Base-by-base conservation (phyloP, 1,140 invertebrate genomes). In the Papilio xuthus region DNA sequence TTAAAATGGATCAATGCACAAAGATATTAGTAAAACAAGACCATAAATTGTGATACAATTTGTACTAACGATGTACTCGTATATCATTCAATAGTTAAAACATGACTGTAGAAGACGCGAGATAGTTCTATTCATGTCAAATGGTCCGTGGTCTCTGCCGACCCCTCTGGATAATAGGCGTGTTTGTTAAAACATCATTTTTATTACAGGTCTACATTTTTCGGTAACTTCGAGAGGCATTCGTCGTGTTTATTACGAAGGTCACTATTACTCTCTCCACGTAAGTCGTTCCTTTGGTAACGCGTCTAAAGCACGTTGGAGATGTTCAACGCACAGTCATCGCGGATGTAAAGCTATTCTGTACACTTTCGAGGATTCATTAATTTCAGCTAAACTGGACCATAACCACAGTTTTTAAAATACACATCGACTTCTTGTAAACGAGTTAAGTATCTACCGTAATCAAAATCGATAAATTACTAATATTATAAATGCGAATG, bases 301-400 rank as follows among this genome's bases (percentile, higher is more conserved):
- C 0, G 67, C 41, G 0, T 0, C 13, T 6, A 79, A 77, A 53
- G 20, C 67, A 0, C 82, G 82, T 23, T 86, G 86, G 87, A 74
- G 82, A 18, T 89, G 87, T 53, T 84, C 86, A 6, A 81, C 82
- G 0, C 81, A 85, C 15, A 77, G 83, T 63, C 78, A 77, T 4
- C 82, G 78, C 56, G 83, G 83, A 0, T 89, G 87, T 56, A 78
- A 28, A 0, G 84, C 86, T 0, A 72, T 72, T 12, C 44, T 87
- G 1, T 78, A 79, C 32, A 87, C 81, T 8, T 4, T 82, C 1
- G 73, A 81, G 18, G 69, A 85, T 18, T 18, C 74, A 0, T 42
- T 84, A 1, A 32, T 85, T 12, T 71, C 60, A 1, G 78, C 72
- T 0, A 84, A 82, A 20, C 81, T 74, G 0, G 41, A 56, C 1